Base-by-base conservation (phyloP, 2,888 invertebrate genomes). In the Scelioninae gen. 2 region DNA sequence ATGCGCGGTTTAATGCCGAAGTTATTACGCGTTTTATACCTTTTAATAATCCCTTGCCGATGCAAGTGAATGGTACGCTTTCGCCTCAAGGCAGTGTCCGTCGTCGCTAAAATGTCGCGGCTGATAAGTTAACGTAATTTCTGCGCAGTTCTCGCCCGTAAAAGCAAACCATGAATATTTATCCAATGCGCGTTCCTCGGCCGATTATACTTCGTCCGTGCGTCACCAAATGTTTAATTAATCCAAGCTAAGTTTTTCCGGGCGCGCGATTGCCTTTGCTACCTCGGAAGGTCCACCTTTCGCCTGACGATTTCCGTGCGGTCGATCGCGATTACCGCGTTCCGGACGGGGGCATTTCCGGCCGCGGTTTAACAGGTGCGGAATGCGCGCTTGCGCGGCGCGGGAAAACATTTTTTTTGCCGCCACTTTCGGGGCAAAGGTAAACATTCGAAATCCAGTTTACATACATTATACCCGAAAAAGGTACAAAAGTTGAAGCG, bases 361-460 rank as follows among this genome's bases (percentile, higher is more conserved):
- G 28, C 3, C 43, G 41, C 9, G 13, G 13, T 55, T 55, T 25
- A 33, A 16, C 33, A 13, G 9, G 9, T 31, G 25, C 31, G n/a
- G n/a, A n/a, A 7, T 9, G 31, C 3, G 9, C 10, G 9, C 9
- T 31, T 31, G 9, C 9, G 31, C 3, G 18, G 10, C 2, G 2
- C 11, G 2, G 15, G 13, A 11, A 15, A 39, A 15, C 13, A 7
- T 13, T 13, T 13, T 39, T n/a, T n/a, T 6, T 39, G 4, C 15
- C 13, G 15, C 4, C 5, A n/a, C n/a, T 33, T 35, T 1, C 35
- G 18, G 22, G 18, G 33, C 37, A 11, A 58, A 50, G 15, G 31
- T 4, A 60, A 60, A 60, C 37, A 60, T 37, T 60, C 52, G 16
- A 52, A 68, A 68, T 35, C 53, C 35, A 15, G 31, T 68, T 68